Conservation (phyloP, 2,113 vertebrate genomes). For the Myrmophylax atrothorax region DNA sequence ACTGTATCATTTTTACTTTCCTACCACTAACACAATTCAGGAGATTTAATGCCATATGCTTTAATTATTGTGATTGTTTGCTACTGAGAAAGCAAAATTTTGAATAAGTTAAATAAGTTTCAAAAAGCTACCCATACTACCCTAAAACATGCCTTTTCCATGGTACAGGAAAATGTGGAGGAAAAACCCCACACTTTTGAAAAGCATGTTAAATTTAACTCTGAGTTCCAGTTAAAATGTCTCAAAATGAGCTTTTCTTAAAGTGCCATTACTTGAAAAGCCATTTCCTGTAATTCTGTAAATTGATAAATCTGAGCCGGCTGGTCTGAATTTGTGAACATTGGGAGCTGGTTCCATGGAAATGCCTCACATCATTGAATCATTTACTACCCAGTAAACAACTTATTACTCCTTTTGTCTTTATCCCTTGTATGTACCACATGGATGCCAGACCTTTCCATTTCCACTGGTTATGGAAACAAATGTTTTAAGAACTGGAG, state of each 20-base stretch:
- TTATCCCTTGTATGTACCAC: not conserved
- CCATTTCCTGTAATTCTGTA: constrained; percentile 33
- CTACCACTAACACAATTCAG: not conserved
- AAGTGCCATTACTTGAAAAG: not conserved
- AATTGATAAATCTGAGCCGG: not conserved
- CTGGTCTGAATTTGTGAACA: not conserved
- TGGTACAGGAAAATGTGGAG: not conserved
- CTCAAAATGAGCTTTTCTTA: constrained; percentile 5
- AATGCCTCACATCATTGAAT: not conserved
- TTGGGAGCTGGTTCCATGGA: not conserved
- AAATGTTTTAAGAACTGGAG: not conserved
- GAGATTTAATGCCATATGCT: not conserved
- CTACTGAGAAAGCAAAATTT: not conserved
- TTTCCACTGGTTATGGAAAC: not conserved
- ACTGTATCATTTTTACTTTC: not conserved
- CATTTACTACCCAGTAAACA: constrained; percentile 25
- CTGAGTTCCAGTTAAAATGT: not conserved
- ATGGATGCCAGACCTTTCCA: not conserved
- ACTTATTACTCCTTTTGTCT: not conserved
- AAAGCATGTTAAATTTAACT: constrained; percentile 8
- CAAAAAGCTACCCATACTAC: not conserved
- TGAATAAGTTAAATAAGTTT: not conserved
- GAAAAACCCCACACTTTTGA: not conserved
- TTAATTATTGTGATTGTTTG: not conserved
- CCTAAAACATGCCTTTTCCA: not conserved